These are phyloP conservation scores for Orientallactaga bullata DNA, from an alignment of 2,113 vertebrate species.

Conservation along the genomic window DNA sequence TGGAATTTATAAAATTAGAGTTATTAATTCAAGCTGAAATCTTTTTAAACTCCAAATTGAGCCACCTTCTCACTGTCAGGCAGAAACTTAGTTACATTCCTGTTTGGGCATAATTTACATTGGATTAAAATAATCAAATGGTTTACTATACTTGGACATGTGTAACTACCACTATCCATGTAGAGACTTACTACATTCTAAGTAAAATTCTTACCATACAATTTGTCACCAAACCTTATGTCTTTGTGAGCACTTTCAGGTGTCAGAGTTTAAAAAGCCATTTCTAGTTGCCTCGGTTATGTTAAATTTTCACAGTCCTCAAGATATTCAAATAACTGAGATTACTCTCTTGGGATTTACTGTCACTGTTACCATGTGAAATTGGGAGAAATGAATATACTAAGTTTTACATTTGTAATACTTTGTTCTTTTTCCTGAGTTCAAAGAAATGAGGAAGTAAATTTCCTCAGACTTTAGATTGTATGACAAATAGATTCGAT, in stretches of 20 bases:
- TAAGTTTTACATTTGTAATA: background rate
- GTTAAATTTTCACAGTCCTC: background rate
- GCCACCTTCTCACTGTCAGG: background rate
- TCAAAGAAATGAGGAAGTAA: background rate
- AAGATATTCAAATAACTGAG: background rate
- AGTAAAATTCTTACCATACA: background rate
- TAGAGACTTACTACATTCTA: background rate
- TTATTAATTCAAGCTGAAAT: background rate
- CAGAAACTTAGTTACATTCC: background rate
- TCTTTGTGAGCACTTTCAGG: background rate
- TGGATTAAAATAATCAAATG: background rate
- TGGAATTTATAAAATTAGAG: conserved; percentile 26
- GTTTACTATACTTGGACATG: background rate
- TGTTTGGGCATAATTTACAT: background rate
- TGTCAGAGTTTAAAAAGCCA: background rate
- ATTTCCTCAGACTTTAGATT: background rate
- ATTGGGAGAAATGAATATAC: background rate
- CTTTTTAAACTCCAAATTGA: background rate
- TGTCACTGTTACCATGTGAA: background rate
- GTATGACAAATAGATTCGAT: background rate
- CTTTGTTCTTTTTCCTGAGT: background rate
- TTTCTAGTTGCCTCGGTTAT: background rate
- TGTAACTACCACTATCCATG: background rate
- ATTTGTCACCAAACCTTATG: background rate
- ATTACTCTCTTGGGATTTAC: background rate